Evolutionary conservation across 2,888 invertebrate species (phyloP), one percentile per base, ranked within the genome.

Genomic region (Sialis fuliginosa): DNA sequence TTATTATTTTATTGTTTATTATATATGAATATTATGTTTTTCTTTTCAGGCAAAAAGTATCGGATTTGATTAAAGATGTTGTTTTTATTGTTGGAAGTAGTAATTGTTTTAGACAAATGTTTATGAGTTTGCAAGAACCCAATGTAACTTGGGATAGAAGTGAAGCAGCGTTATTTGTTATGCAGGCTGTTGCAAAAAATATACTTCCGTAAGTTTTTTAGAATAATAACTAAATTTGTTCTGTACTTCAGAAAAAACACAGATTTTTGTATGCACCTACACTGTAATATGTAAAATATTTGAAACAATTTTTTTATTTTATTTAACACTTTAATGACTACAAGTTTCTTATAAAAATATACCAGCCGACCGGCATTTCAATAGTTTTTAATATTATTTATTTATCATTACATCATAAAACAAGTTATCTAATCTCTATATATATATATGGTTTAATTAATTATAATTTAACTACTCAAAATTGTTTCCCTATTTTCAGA

Each of bases 81-180:
- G 89, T 93, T 39, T 97, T 96, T 66, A 88, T 97, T 47, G 86
- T 96, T 51, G 93, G 95, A 2, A 92, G 93, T 33, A 83, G 85
- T 50, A 79, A 83, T 33, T 91, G 91, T 62, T 93, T 96, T 64
- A 74, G 83, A 47, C 90, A 93, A 70, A 91, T 92, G 85, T 87
- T 87, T 60, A 63, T 80, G 0, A 76, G 80, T 45, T 70, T 95
- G 32, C 81, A 83, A 55, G 66, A 71, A 48, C 77, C 82, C 0
- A 74, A 75, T 49, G 74, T 76, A 13, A 80, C 86, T 1, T 97
- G 97, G 96, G 91, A 95, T 58, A 79, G 84, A 44, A 86, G 84
- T 1, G 97, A 97, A 67, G 88, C 97, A 1, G 87, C 93, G 0
- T 71, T 97, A 1, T 97, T 89, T 62, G 77, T 97, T 4, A 95